Evolutionary conservation across 2,113 vertebrate species (phyloP).

Genomic region (Zeus faber): DNA sequence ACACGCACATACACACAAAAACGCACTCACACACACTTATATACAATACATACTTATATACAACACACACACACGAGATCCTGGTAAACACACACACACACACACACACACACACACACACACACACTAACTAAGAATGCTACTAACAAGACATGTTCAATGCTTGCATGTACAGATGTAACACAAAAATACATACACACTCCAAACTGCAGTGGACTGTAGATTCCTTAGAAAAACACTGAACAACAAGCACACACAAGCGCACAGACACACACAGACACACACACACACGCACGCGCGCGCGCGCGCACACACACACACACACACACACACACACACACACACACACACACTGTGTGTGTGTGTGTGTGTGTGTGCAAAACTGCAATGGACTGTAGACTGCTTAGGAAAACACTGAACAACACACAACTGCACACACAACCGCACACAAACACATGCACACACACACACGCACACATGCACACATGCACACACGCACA

Average conservation of each 20-base stretch:
- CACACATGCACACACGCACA: constrained; percentile 2
- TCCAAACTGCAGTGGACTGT: neutral
- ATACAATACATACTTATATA: neutral
- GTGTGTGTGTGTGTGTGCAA: too few species aligned
- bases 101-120: too few species aligned
- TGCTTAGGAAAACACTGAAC: neutral
- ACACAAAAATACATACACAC: neutral
- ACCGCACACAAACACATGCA: constrained; percentile 20
- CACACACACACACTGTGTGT: too few species aligned
- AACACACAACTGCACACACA: constrained; percentile 10
- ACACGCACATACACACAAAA: constrained; percentile 4
- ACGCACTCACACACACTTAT: too few species aligned
- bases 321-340: neutral
- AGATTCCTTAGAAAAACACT: neutral
- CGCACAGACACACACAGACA: constrained; percentile 19
- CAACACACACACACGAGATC: too few species aligned
- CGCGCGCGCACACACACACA: neutral
- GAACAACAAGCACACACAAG: constrained; percentile 2
- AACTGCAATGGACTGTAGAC: neutral
- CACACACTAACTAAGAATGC: too few species aligned
- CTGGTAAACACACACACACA: too few species aligned
- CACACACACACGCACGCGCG: neutral
- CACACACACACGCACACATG: constrained; percentile 13
- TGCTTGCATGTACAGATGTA: neutral
- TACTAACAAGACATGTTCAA: too few species aligned